Percentiles rank a stretch among this genome's conserved stretches.
These are phyloP conservation scores for Disparrhopalites patrizii DNA, from an alignment of 2,888 invertebrate species.

Conservation along the genomic window DNA sequence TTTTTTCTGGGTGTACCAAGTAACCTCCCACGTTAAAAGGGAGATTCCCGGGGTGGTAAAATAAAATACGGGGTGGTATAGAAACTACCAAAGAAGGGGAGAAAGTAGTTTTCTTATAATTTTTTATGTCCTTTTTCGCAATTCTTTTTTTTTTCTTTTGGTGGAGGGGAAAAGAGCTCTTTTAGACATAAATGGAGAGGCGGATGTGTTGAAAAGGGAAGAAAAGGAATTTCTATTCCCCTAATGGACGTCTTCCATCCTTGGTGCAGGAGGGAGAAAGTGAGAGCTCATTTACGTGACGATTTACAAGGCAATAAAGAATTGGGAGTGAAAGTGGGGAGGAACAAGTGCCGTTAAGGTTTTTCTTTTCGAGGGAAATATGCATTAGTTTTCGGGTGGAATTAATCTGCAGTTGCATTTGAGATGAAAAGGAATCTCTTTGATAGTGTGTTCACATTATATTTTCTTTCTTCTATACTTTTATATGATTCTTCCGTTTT, in stretches of 20 bases:
- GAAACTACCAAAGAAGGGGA: neutral
- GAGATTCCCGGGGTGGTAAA: too few species aligned
- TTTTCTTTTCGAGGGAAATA: neutral
- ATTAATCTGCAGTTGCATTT: too few species aligned
- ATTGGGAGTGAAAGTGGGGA: conserved; percentile 8
- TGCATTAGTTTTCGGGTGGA: too few species aligned
- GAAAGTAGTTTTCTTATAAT: too few species aligned
- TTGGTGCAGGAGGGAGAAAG: neutral
- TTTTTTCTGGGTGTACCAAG: too few species aligned
- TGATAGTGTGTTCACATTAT: too few species aligned
- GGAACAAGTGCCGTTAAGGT: too few species aligned
- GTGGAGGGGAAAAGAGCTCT: too few species aligned
- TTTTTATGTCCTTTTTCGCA: neutral
- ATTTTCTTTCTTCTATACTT: too few species aligned
- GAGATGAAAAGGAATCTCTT: too few species aligned
- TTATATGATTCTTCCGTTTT: too few species aligned
- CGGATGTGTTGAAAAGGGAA: neutral
- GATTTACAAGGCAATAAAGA: conserved; percentile 25
- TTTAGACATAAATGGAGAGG: neutral
- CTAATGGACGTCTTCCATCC: conserved; percentile 11
- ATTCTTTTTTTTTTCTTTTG: neutral
- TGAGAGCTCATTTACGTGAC: conserved; percentile 19
- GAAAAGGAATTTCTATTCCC: conserved; percentile 5
- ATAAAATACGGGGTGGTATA: neutral
- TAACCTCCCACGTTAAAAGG: too few species aligned